Percentiles rank a stretch among this genome's conserved stretches.
phyloP scores from a whole-genome alignment of 2,113 vertebrate genomes.

The Coptodon rendalli region DNA sequence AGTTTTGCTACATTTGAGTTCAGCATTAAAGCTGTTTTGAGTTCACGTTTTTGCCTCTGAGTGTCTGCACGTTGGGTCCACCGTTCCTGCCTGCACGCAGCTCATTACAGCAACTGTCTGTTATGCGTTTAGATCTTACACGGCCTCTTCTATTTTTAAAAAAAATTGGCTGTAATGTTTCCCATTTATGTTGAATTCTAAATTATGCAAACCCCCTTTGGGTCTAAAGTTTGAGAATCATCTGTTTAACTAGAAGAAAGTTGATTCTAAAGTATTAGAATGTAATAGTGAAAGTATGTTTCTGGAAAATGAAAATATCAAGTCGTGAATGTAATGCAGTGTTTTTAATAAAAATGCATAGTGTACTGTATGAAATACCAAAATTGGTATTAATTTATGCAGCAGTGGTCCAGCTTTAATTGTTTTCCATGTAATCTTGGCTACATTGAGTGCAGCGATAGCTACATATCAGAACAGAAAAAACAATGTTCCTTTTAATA shows the following conservation, averaged over 20 bases:
- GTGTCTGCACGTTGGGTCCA: too few relatives aligned
- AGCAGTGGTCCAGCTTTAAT: rapidly evolving
- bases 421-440: background rate
- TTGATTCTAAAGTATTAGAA: background rate
- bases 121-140: background rate
- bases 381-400: background rate
- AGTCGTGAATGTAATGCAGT: background rate
- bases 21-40: too few relatives aligned
- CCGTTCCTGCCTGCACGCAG: too few relatives aligned
- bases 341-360: background rate
- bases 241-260: background rate
- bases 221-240: background rate
- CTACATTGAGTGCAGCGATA: background rate
- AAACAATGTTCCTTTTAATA: background rate
- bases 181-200: background rate
- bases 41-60: too few relatives aligned
- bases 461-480: background rate
- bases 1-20: background rate
- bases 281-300: background rate
- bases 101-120: background rate
- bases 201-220: background rate
- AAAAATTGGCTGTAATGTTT: background rate
- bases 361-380: background rate
- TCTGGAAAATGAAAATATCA: background rate
- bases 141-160: rapidly evolving